Base-by-base conservation (phyloP, 2,797 vertebrate genomes). In the Cyclura pinguis region DNA sequence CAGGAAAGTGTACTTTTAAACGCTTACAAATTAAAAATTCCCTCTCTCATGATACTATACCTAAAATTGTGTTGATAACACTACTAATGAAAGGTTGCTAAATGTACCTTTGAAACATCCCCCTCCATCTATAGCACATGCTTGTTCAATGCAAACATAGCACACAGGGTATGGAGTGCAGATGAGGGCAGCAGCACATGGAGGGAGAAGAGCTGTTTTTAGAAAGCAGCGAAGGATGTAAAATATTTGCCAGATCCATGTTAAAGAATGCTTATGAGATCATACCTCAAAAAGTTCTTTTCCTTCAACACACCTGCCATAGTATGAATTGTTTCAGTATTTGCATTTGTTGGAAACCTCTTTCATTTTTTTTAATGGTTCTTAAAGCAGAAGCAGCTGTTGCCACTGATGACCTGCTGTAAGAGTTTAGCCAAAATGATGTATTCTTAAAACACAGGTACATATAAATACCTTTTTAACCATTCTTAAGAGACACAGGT, bases 341-440 rank as follows among this genome's bases (percentile, higher is more conserved):
- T 95, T 89, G 91, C 6, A 1, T 84, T 73, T 69, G 80, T 77
- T 94, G 91, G 87, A 90, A 83, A 90, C 55, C 89, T 84, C 77
- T 92, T 91, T 62, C 20, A 52, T 55, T 77, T 18, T 18, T 93
- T 64, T 74, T 85, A 57, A 90, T 9, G 88, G 80, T 81, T 90
- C 67, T 84, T 93, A 96, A 96, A 96, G 93, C 94, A 93, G 96
- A 97, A 96, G 86, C 94, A 97, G 95, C 92, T 96, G 95, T 91
- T 83, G 91, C 90, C 77, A 32, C 55, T 86, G 69, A 13, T 86
- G 89, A 83, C 12, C 14, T 50, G 47, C 64, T 47, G 10, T 1
- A n/a, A 73, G 52, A 67, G 52, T 20, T 2, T 6, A 32, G 67
- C 27, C 9, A 69, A 69, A 69, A 69, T 69, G 67, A 69, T 32